phyloP scores from a whole-genome alignment of 2,888 invertebrate genomes.

The Heliconius cydno region DNA sequence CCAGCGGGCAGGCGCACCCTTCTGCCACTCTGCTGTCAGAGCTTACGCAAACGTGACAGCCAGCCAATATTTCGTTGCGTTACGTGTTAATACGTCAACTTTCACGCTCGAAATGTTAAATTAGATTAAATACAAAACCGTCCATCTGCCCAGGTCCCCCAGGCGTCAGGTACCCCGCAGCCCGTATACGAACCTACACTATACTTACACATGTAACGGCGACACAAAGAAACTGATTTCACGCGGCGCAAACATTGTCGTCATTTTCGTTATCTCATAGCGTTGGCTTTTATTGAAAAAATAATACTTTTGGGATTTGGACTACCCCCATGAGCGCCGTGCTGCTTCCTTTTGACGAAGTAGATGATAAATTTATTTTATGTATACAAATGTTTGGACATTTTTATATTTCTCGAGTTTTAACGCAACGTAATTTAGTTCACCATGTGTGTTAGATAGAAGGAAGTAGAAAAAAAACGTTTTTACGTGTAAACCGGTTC shows the following conservation, averaged over 20 bases:
- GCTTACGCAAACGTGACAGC: constrained; percentile 82
- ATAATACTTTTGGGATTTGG: constrained; percentile 81
- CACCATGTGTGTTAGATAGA: constrained; percentile 77
- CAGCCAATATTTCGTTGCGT: constrained; percentile 76
- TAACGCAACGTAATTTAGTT: constrained; percentile 82
- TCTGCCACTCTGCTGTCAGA: constrained; percentile 82
- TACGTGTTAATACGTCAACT: constrained; percentile 72
- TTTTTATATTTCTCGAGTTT: constrained; percentile 82
- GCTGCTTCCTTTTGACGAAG: constrained; percentile 80
- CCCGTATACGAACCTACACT: constrained; percentile 65
- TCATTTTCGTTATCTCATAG: constrained; percentile 78
- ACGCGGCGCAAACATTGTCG: constrained; percentile 82
- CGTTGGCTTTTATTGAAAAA: constrained; percentile 81
- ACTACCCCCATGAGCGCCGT: constrained; percentile 79
- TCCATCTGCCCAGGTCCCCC: constrained; percentile 82
- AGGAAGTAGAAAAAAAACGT: constrained; percentile 76
- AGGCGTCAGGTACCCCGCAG: constrained; percentile 78
- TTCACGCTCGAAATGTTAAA: constrained; percentile 77
- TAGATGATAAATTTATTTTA: constrained; percentile 83
- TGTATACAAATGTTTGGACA: constrained; percentile 84
- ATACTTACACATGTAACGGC: constrained; percentile 66
- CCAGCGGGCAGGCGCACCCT: constrained; percentile 56
- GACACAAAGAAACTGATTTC: constrained; percentile 80
- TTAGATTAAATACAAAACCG: constrained; percentile 81
- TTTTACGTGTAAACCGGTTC: constrained; percentile 72